Conservation (phyloP, 2,113 vertebrate species). For the Empidonax alnorum region DNA sequence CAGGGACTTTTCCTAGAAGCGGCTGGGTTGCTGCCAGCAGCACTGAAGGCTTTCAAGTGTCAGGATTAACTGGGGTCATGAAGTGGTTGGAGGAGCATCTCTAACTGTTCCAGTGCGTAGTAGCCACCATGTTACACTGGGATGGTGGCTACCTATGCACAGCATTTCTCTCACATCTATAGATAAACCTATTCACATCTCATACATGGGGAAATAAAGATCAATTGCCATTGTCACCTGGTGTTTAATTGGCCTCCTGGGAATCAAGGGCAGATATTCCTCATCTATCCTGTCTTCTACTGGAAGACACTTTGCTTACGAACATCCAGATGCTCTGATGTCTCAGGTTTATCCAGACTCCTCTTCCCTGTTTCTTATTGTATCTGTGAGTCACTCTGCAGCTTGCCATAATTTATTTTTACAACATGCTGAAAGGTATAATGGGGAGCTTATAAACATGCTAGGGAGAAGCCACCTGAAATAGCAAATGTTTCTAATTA, state of each 20-base stretch:
- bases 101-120: not conserved
- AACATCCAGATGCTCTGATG: not conserved
- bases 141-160: not conserved
- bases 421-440: not conserved
- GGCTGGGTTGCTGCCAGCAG: not conserved
- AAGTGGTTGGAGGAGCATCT: not conserved
- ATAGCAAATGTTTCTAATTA: conserved; percentile 35
- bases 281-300: not conserved
- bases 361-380: not conserved
- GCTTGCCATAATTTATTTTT: conserved; percentile 36
- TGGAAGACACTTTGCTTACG: not conserved
- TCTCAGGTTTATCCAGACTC: not conserved
- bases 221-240: not conserved
- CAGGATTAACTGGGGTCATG: not conserved
- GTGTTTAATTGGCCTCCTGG: not conserved
- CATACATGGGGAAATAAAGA: not conserved
- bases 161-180: not conserved
- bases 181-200: not conserved
- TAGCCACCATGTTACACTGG: not conserved
- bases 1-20: not conserved
- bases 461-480: not conserved
- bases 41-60: not conserved
- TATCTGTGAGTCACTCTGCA: not conserved
- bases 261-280: not conserved
- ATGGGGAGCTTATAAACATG: not conserved